Evolutionary conservation across 2,888 invertebrate species (phyloP), one percentile per base, ranked within the genome.

Genomic region (Cinara cedri): DNA sequence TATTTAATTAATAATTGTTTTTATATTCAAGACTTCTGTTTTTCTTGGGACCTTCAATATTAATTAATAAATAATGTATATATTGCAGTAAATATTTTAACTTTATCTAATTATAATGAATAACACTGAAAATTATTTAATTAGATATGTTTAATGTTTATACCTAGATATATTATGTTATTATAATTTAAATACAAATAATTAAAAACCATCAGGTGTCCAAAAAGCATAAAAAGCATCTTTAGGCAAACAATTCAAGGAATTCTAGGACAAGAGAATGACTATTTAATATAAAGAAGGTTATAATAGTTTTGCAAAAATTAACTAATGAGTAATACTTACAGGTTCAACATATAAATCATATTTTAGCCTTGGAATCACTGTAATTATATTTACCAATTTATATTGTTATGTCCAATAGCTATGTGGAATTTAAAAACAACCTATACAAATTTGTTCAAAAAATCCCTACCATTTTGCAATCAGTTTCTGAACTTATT

Each of bases 321-420:
- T 51, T 4, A 46, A n/a, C 6, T 63, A 74, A 63, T 51, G 51
- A 55, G 54, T n/a, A 70, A 54, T n/a, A 16, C 62, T 21, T 16
- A 63, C 11, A 63, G 21, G 55, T 55, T 55, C 55, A 55, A 55
- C 19, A 3, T 46, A 62, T 4, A 14, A 62, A 26, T 54, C 21
- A 42, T 51, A 3, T 49, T 51, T 62, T 63, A 54, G 51, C 74
- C 74, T 74, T 74, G 74, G 14, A 63, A 74, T 63, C 42, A 42
- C 1, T 34, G 21, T 63, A 34, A 62, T 74, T 21, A 63, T 21
- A 51, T 51, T 68, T 68, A n/a, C 13, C 46, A 46, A n/a, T 13
- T 1, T 19, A 49, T 72, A 26, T 21, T 10, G 13, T 51, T 62
- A 16, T 51, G 16, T 16, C 63, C 8, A 51, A 34, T 62, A 14